Conservation (phyloP, 1,140 invertebrate species). For the Alviniconcha marisindica region DNA sequence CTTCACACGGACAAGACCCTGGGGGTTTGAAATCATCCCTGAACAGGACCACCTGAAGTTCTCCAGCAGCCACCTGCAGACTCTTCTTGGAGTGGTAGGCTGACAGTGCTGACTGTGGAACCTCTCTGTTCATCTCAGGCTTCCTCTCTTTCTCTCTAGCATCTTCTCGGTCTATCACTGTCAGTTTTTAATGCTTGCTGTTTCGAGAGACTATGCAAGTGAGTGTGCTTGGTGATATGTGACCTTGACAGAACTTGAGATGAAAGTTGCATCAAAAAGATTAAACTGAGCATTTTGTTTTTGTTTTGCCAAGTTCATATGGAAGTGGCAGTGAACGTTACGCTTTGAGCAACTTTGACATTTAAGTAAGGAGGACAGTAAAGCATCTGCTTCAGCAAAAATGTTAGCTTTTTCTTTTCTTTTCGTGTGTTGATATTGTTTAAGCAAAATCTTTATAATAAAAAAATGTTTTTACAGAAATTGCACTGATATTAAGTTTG, state of each 20-base stretch:
- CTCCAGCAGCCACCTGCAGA: slow-evolving; percentile 71
- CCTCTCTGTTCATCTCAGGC: neutral
- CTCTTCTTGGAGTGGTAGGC: slow-evolving; percentile 72
- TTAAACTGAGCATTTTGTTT: neutral
- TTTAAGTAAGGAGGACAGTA: too few species aligned
- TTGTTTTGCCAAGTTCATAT: neutral
- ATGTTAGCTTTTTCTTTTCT: too few species aligned
- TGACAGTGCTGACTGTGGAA: too few species aligned
- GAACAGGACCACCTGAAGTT: slow-evolving; percentile 75
- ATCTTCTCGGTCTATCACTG: too few species aligned
- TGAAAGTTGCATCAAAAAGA: neutral
- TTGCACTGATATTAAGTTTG: too few species aligned
- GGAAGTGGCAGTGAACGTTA: neutral
- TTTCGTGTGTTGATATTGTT: too few species aligned
- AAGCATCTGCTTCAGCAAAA: too few species aligned
- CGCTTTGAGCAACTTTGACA: too few species aligned
- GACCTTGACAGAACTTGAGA: neutral
- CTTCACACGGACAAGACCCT: slow-evolving; percentile 79
- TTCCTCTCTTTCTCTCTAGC: slow-evolving; percentile 15
- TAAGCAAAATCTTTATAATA: too few species aligned
- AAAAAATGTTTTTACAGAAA: too few species aligned
- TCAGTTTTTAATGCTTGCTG: neutral
- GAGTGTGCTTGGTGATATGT: too few species aligned
- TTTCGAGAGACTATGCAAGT: too few species aligned
- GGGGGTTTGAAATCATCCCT: slow-evolving; percentile 70